Base-by-base conservation (phyloP, 2,888 invertebrate genomes). In the Platynereis dumerilii region DNA sequence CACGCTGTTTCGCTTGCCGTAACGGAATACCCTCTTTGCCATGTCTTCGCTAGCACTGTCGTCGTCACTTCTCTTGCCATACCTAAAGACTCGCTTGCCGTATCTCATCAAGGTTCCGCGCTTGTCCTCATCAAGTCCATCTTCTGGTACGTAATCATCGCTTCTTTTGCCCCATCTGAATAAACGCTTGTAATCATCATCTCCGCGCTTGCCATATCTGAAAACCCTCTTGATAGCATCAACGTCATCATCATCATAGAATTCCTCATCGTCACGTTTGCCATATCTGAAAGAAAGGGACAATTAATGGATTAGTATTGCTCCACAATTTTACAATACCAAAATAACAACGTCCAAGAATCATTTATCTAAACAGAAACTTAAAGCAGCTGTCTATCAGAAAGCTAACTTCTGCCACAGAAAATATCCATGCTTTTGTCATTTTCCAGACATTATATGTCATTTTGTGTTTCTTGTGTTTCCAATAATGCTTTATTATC, bases 121-220 rank as follows among this genome's bases (percentile, higher is more conserved):
- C 27, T 22, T 22, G 24, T 55, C 55, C 24, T 26, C 55, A 55
- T 55, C 55, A 12, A 55, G 7, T 10, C 5, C 27, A 24, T 55
- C 55, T n/a, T 48, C 48, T 34, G 7, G 7, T 12, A 34, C 5
- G 48, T 48, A 5, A 28, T 48, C 60, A 26, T 42, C 55, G 7
- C 54, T 34, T 26, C 62, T 55, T 22, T 62, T 62, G 20, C 62
- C 62, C 17, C 45, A 62, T 44, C 62, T 55, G 62, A 62, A 62
- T 27, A 62, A 24, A 24, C 62, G 42, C 62, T 62, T 62, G 29
- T 57, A 39, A 12, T 27, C 22, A 15, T 60, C 66, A 20, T 62
- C 69, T 7, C 28, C 28, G 20, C 62, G 42, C 56, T 62, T 62
- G 1, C 62, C 62, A 10, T 48, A 62, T 10, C 62, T 42, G 45